Evolutionary conservation across 2,113 vertebrate species (phyloP).

Genomic region (Crotalus horridus): DNA sequence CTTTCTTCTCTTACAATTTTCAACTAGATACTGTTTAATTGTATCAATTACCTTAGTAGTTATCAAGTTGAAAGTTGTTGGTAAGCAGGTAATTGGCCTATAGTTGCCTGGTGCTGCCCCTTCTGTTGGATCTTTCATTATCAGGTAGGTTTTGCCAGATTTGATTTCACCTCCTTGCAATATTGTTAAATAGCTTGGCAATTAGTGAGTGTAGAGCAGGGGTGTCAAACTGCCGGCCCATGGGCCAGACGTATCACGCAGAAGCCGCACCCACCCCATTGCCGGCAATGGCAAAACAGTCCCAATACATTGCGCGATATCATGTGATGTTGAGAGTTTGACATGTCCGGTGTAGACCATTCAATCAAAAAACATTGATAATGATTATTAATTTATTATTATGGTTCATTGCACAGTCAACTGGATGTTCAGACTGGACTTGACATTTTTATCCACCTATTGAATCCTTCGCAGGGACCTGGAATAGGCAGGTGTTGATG

Average conservation of each 20-base stretch:
- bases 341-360: neutral
- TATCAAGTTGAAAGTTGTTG: neutral
- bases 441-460: neutral
- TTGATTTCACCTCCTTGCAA: neutral
- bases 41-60: neutral
- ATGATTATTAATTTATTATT: neutral
- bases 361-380: neutral
- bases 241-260: no score
- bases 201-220: neutral
- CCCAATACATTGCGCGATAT: no score
- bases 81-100: neutral
- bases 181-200: neutral
- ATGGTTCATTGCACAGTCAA: neutral
- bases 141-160: neutral
- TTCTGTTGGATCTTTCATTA: neutral
- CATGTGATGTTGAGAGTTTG: no score
- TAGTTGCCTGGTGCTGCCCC: neutral
- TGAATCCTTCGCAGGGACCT: neutral
- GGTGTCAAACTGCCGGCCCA: no score
- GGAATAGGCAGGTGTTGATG: neutral
- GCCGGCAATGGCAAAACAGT: no score
- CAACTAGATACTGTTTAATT: neutral
- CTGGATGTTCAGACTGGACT: neutral
- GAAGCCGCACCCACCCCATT: no score
- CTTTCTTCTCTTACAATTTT: neutral